phyloP scores from a whole-genome alignment of 2,888 invertebrate species.

The Epirrhoe tristata region DNA sequence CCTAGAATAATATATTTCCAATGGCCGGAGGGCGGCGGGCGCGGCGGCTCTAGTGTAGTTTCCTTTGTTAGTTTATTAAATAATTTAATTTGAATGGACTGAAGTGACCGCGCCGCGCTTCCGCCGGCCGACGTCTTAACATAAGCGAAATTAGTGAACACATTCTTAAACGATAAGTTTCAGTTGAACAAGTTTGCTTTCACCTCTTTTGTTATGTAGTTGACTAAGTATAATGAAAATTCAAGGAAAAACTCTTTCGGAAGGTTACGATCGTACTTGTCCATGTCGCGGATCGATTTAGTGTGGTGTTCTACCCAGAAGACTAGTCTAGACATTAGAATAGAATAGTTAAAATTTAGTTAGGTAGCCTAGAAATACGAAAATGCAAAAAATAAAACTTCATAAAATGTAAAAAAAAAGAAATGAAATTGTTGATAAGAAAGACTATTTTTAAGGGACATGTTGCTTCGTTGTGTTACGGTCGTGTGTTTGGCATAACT shows the following conservation, averaged over 20 bases:
- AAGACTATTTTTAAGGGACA: conserved; percentile 87
- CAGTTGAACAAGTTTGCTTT: conserved; percentile 83
- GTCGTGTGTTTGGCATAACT: conserved; percentile 83
- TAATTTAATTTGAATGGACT: conserved; percentile 85
- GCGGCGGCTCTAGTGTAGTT: conserved; percentile 77
- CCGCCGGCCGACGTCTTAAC: conserved; percentile 47
- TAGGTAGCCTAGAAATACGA: conserved; percentile 86
- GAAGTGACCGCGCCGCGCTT: conserved; percentile 68
- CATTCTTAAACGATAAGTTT: conserved; percentile 77
- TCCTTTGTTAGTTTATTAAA: conserved; percentile 84
- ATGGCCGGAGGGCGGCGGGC: conserved; percentile 58
- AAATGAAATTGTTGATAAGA: conserved; percentile 87
- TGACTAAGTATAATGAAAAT: conserved; percentile 83
- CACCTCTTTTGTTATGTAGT: conserved; percentile 85
- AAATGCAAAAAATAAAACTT: conserved; percentile 85
- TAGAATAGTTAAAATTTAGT: conserved; percentile 85
- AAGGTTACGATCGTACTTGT: conserved; percentile 83
- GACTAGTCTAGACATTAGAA: conserved; percentile 86
- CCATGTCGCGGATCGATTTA: conserved; percentile 83
- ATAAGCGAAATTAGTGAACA: conserved; percentile 76
- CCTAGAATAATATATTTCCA: conserved; percentile 76
- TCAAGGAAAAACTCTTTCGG: conserved; percentile 75
- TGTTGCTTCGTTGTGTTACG: conserved; percentile 85
- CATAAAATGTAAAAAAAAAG: conserved; percentile 85
- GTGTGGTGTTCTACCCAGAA: conserved; percentile 84